Evolutionary conservation across 2,888 invertebrate genomes (phyloP), one percentile per base, ranked within the genome.

Genomic region (Melieria omissa): DNA sequence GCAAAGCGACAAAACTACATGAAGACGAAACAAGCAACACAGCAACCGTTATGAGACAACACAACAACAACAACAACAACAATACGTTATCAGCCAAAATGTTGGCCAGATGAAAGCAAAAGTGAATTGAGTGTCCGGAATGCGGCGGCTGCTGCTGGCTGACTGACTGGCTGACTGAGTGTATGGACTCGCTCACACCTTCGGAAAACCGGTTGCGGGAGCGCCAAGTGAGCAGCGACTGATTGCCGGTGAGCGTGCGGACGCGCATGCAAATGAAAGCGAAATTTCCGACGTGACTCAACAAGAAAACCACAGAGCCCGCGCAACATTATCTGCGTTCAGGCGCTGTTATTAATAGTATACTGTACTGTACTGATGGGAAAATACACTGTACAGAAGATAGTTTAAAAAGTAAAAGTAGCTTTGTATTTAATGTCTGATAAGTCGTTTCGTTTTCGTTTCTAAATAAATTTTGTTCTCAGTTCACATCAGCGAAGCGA

Each of bases 251-350:
- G 46, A n/a, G 42, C 16, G 45, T 9, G 63, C 75, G 16, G 44
- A 49, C 63, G 42, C 66, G 64, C 75, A 78, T 76, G 75, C 80
- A 80, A 81, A 82, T 77, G 81, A 81, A 82, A 82, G 81, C 78
- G 82, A 82, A 82, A 79, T 78, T 74, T 61, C 41, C 62, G 42
- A n/a, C 65, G 29, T 29, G 29, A 29, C 29, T 29, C 29, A 29
- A 29, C 29, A 29, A 1, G 29, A 29, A 29, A 29, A 29, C 29
- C 29, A 29, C 29, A 29, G 29, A 29, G 29, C 29, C 29, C 29
- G 29, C 29, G 29, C 29, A 29, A 29, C 29, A 29, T 29, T 29
- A 29, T 29, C 29, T 29, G 29, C 29, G 29, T 29, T 29, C 29
- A 3, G 29, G n/a, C n/a, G n/a, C n/a, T n/a, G n/a, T n/a, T n/a